phyloP scores from a whole-genome alignment of 2,113 vertebrate species.

The Trematocara macrostoma region DNA sequence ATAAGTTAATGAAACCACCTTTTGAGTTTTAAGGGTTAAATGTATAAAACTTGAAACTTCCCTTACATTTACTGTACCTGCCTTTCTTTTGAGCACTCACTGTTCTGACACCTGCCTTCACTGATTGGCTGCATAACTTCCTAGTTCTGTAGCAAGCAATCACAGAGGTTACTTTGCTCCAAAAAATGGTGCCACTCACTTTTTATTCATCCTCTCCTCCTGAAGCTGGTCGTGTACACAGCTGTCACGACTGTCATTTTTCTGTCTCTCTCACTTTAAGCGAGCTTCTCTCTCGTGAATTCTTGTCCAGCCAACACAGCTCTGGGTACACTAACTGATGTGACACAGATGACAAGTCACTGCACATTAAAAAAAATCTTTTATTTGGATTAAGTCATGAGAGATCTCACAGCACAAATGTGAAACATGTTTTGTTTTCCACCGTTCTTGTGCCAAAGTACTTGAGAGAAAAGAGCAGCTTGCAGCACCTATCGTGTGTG shows the following conservation, averaged over 20 bases:
- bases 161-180: neutral
- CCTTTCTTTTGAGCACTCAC: neutral
- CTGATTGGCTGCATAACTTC: neutral
- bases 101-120: constrained; percentile 9
- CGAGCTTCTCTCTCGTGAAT: neutral
- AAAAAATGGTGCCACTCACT: constrained; percentile 14
- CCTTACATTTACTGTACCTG: neutral
- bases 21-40: neutral
- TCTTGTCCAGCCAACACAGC: neutral
- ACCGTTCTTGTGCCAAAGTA: neutral
- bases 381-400: neutral
- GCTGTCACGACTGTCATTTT: constrained; percentile 3
- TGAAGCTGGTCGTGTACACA: neutral
- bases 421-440: constrained; percentile 28
- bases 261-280: neutral
- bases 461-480: constrained; percentile 16
- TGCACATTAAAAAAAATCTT: neutral
- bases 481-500: neutral
- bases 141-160: neutral
- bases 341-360: neutral
- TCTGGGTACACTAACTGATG: neutral
- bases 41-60: neutral
- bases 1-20: neutral
- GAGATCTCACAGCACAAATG: neutral
- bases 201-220: neutral